These are phyloP conservation scores for Cheirogaleus major DNA, from an alignment of 2,797 vertebrate species.

Conservation along the genomic window DNA sequence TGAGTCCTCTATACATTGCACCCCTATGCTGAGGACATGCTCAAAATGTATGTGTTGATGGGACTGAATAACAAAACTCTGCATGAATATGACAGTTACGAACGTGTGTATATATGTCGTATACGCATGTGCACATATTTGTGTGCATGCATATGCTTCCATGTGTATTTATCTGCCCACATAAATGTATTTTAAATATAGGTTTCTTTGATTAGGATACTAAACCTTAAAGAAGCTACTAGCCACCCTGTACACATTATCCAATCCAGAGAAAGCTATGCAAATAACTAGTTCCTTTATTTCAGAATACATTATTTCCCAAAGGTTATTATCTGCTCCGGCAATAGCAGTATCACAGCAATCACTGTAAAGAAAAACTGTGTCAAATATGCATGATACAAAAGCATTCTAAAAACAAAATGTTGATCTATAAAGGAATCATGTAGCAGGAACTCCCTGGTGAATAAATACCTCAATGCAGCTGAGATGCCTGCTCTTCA, in stretches of 20 bases:
- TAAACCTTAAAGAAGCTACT: background rate
- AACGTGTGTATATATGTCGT: background rate
- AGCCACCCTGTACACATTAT: background rate
- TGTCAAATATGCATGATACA: background rate
- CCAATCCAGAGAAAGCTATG: background rate
- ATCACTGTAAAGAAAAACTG: background rate
- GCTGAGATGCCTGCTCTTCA: background rate
- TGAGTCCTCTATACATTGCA: background rate
- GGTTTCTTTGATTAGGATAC: background rate
- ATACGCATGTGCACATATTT: background rate
- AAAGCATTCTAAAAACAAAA: conserved; percentile 13
- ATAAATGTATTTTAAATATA: background rate
- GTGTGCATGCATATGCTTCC: background rate
- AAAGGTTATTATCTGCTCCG: background rate
- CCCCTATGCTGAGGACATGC: background rate
- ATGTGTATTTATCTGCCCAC: background rate
- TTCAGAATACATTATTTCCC: conserved; percentile 28
- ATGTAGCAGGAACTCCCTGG: background rate
- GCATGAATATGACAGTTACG: background rate
- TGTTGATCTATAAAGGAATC: conserved; percentile 29
- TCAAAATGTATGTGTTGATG: background rate
- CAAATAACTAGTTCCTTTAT: background rate
- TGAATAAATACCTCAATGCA: background rate
- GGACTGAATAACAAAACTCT: background rate
- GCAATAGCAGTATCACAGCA: background rate